Evolutionary conservation across 2,888 invertebrate species (phyloP).

Genomic region (Drosophila neutralis): DNA sequence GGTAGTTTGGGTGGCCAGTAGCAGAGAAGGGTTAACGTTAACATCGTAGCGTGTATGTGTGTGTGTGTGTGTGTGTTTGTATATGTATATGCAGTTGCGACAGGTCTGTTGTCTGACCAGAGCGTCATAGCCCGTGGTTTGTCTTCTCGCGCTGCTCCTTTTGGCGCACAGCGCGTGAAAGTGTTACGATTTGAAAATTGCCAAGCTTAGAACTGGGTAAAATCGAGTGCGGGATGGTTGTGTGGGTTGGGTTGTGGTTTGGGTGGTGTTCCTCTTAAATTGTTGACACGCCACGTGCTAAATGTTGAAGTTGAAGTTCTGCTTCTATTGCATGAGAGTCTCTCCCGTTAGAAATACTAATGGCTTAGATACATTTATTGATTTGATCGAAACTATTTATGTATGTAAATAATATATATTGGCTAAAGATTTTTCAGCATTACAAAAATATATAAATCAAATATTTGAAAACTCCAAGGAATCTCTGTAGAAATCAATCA

Average conservation of each 20-base stretch:
- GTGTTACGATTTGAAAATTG: conserved; percentile 77
- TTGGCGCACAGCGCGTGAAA: conserved; percentile 66
- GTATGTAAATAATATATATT: neutral
- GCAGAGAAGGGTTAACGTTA: conserved; percentile 58
- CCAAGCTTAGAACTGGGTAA: conserved; percentile 77
- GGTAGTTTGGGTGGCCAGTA: conserved; percentile 50
- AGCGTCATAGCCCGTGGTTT: conserved; percentile 27
- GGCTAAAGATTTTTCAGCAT: neutral
- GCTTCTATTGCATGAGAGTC: conserved; percentile 4
- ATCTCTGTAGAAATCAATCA: conserved; percentile 18
- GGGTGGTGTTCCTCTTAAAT: conserved; percentile 45
- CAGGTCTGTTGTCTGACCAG: conserved; percentile 65
- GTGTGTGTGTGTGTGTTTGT: conserved; percentile 3
- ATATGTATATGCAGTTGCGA: conserved; percentile 54
- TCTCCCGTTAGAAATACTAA: neutral
- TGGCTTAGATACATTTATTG: neutral
- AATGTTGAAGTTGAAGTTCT: conserved; percentile 26
- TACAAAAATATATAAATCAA: neutral
- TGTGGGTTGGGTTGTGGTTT: neutral
- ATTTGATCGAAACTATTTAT: neutral
- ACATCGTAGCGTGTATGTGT: conserved; percentile 26
- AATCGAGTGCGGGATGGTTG: conserved; percentile 41
- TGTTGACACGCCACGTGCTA: conserved; percentile 55
- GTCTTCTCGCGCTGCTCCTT: conserved; percentile 56
- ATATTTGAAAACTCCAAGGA: no score